Evolutionary conservation across 2,888 invertebrate species (phyloP).

Genomic region (Luperina testacea): DNA sequence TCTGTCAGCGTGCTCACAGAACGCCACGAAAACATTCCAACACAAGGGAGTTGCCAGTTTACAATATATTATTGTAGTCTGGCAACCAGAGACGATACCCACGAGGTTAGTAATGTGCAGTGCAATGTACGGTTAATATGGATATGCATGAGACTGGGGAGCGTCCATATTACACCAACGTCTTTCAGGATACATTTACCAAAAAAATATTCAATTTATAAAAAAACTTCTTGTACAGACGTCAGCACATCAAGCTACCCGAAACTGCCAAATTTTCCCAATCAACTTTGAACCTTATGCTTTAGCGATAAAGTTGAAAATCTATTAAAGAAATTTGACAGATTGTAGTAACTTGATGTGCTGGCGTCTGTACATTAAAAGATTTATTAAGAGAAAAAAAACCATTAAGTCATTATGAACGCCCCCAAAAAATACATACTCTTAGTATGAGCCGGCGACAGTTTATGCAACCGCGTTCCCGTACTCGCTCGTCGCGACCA

Average conservation of each 20-base stretch:
- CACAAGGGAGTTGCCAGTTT: constrained; percentile 41
- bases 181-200: constrained; percentile 5
- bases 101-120: constrained; percentile 62
- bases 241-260: no score
- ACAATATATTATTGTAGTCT: constrained; percentile 43
- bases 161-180: constrained; percentile 57
- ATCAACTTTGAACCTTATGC: no score
- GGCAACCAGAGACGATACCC: constrained; percentile 51
- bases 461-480: constrained; percentile 84
- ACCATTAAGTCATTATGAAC: constrained; percentile 55
- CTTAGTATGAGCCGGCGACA: constrained; percentile 87
- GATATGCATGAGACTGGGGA: constrained; percentile 51
- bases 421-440: constrained; percentile 83
- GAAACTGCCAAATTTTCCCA: no score
- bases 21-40: constrained; percentile 55
- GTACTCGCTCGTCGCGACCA: constrained; percentile 86
- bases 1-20: constrained; percentile 49
- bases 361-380: not conserved
- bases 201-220: not conserved
- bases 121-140: constrained; percentile 66
- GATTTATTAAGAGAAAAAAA: constrained; percentile 8
- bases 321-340: no score
- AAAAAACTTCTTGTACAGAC: no score
- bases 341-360: no score
- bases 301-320: no score